phyloP scores from a whole-genome alignment of 2,797 vertebrate species.

The Xenopus petersii region DNA sequence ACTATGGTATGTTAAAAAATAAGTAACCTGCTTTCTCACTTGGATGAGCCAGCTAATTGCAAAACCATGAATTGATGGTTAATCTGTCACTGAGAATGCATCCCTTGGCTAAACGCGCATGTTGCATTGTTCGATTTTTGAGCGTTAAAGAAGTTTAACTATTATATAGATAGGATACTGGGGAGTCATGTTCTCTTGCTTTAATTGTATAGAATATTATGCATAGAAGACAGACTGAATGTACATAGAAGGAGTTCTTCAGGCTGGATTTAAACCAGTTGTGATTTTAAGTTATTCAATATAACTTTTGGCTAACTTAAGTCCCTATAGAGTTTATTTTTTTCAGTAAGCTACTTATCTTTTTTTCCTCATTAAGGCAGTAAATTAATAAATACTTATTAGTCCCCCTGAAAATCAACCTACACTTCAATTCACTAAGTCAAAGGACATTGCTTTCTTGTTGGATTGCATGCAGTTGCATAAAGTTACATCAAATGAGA shows the following conservation, averaged over 20 bases:
- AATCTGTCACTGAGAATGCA: not conserved
- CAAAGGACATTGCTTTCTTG: too few relatives aligned
- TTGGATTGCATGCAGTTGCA: too few relatives aligned
- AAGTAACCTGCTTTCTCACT: conserved; percentile 23
- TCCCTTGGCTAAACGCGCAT: conserved; percentile 20
- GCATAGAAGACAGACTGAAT: conserved; percentile 43
- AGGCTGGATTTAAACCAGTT: conserved; percentile 24
- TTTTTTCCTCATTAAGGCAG: too few relatives aligned
- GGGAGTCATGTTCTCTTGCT: conserved; percentile 11
- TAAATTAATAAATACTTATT: too few relatives aligned
- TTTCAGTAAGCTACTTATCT: too few relatives aligned
- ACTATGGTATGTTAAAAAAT: conserved; percentile 10
- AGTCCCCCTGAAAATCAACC: too few relatives aligned
- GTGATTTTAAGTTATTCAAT: not conserved
- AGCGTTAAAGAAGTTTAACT: conserved; percentile 5
- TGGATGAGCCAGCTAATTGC: not conserved
- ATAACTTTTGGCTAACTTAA: too few relatives aligned
- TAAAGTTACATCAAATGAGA: too few relatives aligned
- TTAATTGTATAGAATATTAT: conserved; percentile 31
- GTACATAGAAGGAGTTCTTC: conserved; percentile 25
- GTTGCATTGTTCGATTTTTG: not conserved
- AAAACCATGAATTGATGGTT: not conserved
- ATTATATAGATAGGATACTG: not conserved
- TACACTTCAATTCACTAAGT: too few relatives aligned
- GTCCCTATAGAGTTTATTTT: too few relatives aligned